Base-by-base conservation (phyloP, 2,888 invertebrate species). In the Autographa pulchrina region DNA sequence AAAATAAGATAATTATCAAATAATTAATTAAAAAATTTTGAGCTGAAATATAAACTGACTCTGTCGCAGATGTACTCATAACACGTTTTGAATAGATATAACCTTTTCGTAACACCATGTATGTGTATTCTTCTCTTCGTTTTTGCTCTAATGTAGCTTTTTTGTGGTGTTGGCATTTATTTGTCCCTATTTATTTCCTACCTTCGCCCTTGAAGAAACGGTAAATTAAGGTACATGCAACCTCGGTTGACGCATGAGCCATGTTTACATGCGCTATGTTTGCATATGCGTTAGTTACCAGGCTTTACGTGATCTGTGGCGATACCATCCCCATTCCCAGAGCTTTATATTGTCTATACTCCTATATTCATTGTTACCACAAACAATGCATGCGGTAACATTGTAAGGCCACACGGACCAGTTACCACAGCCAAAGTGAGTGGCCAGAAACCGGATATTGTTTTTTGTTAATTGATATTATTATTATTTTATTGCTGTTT, bases 281-380 rank as follows among this genome's bases (percentile, higher is more conserved):
- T 48, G n/a, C 48, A 48, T 48, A 48, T 48, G n/a, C 0, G 8
- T n/a, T n/a, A 11, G 54, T 56, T 11, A 8, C n/a, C n/a, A 13
- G 54, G 20, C 18, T 18, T 11, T 25, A 56, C 3, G 25, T 56
- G 54, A 56, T 48, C 1, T 20, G 54, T 13, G 25, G 20, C 54
- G 54, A 56, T 56, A 56, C 20, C 20, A 56, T 56, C 25, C 54
- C 54, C 20, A 56, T 56, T 56, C 54, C 54, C 54, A 56, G 54
- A 13, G 54, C 54, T 11, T 54, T 25, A 25, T 25, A 25, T 20
- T 56, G 25, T 56, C 9, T 54, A 56, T 20, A 20, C 3, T 56
- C 20, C 25, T 56, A 56, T 20, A 5, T 20, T 56, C 54, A 56
- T 56, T 56, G 54, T 56, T 25, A 25, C 25, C 20, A 2, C 25